Percentiles rank a stretch among this genome's conserved stretches.
These are phyloP conservation scores for Morpho helenor DNA, from an alignment of 2,888 invertebrate species.

Conservation along the genomic window DNA sequence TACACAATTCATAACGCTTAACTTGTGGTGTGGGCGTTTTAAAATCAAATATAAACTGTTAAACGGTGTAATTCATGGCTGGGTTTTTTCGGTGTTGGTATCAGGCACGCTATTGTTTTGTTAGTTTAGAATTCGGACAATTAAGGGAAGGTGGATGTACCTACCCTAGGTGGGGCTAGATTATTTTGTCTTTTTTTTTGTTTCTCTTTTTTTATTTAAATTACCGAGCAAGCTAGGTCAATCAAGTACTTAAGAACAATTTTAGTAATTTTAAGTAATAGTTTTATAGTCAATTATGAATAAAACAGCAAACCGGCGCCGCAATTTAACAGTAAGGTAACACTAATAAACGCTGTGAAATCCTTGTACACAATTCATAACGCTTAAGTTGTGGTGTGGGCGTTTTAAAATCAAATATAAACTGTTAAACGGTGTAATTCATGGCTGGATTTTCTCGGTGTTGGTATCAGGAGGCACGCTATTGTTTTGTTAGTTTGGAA, in stretches of 20 bases:
- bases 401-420: neutral
- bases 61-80: conserved; percentile 2
- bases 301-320: too few relatives aligned
- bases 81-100: neutral
- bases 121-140: conserved; percentile 7
- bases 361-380: neutral
- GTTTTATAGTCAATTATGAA: too few relatives aligned
- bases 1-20: conserved; percentile 1
- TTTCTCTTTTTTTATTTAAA: too few relatives aligned
- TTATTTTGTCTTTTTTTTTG: too few relatives aligned
- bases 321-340: too few relatives aligned
- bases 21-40: neutral
- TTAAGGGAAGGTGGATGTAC: neutral
- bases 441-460: neutral
- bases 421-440: neutral
- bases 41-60: neutral
- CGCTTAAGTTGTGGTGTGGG: neutral
- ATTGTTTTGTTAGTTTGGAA: conserved; percentile 11
- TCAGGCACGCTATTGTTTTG: conserved; percentile 9
- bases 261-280: too few relatives aligned
- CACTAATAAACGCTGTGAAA: neutral
- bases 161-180: too few relatives aligned
- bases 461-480: conserved; percentile 6
- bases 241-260: too few relatives aligned
- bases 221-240: too few relatives aligned